Evolutionary conservation across 1,140 invertebrate genomes (phyloP).

Genomic region (Nephotettix cincticeps): DNA sequence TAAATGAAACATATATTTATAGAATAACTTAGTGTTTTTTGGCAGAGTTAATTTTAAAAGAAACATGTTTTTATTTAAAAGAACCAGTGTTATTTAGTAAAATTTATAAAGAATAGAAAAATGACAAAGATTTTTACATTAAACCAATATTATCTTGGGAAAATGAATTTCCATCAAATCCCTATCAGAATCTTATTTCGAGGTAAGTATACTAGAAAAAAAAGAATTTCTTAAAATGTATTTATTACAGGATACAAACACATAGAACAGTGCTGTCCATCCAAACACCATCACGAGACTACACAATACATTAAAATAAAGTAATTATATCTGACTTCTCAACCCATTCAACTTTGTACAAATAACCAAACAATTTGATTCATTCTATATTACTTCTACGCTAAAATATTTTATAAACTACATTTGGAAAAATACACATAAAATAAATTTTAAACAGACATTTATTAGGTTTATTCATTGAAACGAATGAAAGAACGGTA

Average conservation of each 20-base stretch:
- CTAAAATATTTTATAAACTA: conserved; percentile 4
- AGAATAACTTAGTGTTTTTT: too few species aligned
- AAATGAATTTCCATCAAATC: too few species aligned
- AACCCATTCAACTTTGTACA: neutral
- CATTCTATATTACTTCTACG: neutral
- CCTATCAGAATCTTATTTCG: too few species aligned
- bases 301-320: conserved; percentile 10
- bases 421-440: neutral
- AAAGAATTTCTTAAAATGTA: neutral
- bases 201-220: too few species aligned
- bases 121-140: too few species aligned
- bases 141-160: too few species aligned
- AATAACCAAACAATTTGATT: conserved; percentile 1
- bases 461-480: conserved; percentile 8
- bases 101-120: too few species aligned
- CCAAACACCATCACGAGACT: conserved; percentile 9
- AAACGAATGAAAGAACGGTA: neutral
- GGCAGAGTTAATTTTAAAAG: too few species aligned
- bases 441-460: neutral
- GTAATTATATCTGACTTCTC: conserved; percentile 6
- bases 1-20: too few species aligned
- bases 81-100: too few species aligned
- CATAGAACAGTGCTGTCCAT: conserved; percentile 1
- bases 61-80: too few species aligned
- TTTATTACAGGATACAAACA: conserved; percentile 12